These are phyloP conservation scores for Ancistrus triradiatus DNA, from an alignment of 2,113 vertebrate species.

Conservation along the genomic window DNA sequence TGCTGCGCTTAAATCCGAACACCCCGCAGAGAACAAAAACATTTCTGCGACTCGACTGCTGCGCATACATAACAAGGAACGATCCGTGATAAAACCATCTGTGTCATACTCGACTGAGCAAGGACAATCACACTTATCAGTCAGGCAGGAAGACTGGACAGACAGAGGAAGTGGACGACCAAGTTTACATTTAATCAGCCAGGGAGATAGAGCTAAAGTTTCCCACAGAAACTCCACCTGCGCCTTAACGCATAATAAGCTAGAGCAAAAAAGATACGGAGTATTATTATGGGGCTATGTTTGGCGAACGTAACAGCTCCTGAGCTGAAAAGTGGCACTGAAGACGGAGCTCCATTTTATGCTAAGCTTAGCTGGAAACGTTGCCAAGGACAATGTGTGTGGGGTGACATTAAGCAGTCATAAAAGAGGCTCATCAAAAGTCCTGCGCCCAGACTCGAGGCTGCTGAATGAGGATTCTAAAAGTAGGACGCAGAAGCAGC, in stretches of 20 bases:
- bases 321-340: too few relatives aligned
- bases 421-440: conserved; percentile 29
- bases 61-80: conserved; percentile 17
- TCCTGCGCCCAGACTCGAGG: conserved; percentile 31
- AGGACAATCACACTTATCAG: conserved; percentile 42
- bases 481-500: conserved; percentile 26
- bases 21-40: too few relatives aligned
- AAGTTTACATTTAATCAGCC: conserved; percentile 45
- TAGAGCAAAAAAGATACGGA: too few relatives aligned
- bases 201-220: conserved; percentile 37
- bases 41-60: background rate
- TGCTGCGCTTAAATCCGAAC: too few relatives aligned
- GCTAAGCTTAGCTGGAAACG: conserved; percentile 17
- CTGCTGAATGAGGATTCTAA: conserved; percentile 29
- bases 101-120: conserved; percentile 42
- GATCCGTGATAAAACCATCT: conserved; percentile 25
- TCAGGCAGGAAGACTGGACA: conserved; percentile 31
- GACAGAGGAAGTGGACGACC: conserved; percentile 43
- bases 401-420: conserved; percentile 34
- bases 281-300: too few relatives aligned
- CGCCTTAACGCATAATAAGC: background rate
- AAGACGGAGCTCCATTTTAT: too few relatives aligned
- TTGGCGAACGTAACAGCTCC: too few relatives aligned
- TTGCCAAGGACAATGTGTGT: conserved; percentile 27
- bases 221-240: conserved; percentile 23